Percentiles rank a stretch among this genome's conserved stretches.
phyloP scores from a whole-genome alignment of 1,140 invertebrate genomes.

The Camponotus floridanus region DNA sequence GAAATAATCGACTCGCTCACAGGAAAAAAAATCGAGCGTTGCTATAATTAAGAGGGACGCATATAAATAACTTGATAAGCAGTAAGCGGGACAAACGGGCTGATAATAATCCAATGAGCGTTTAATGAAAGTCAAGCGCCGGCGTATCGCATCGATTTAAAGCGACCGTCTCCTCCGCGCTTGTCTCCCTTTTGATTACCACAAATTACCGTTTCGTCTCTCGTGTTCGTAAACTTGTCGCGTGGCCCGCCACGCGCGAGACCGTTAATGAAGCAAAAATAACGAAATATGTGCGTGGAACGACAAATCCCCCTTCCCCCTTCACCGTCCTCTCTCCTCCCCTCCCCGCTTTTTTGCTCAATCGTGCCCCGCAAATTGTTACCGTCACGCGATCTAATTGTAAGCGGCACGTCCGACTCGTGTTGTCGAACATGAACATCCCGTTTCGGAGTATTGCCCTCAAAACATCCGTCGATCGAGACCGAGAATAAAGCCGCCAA shows the following conservation, averaged over 20 bases:
- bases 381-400: conserved; percentile 64
- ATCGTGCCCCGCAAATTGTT: conserved; percentile 64
- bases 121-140: conserved; percentile 25
- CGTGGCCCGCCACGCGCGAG: background rate
- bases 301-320: conserved; percentile 25
- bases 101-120: conserved; percentile 53
- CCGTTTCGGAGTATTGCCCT: conserved; percentile 52
- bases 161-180: background rate
- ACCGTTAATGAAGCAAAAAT: conserved; percentile 49
- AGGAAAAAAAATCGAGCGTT: background rate
- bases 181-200: conserved; percentile 28
- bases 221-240: conserved; percentile 38
- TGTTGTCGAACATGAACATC: background rate
- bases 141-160: conserved; percentile 38
- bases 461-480: conserved; percentile 6
- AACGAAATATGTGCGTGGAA: conserved; percentile 19
- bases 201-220: conserved; percentile 46
- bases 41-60: conserved; percentile 29
- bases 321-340: conserved; percentile 5
- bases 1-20: background rate
- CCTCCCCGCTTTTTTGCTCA: conserved; percentile 35
- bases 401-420: conserved; percentile 29
- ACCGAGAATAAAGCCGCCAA: conserved; percentile 13
- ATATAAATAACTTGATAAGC: conserved; percentile 33
- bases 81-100: background rate